These are phyloP conservation scores for Danionella dracula DNA, from an alignment of 2,797 vertebrate species.

Conservation along the genomic window DNA sequence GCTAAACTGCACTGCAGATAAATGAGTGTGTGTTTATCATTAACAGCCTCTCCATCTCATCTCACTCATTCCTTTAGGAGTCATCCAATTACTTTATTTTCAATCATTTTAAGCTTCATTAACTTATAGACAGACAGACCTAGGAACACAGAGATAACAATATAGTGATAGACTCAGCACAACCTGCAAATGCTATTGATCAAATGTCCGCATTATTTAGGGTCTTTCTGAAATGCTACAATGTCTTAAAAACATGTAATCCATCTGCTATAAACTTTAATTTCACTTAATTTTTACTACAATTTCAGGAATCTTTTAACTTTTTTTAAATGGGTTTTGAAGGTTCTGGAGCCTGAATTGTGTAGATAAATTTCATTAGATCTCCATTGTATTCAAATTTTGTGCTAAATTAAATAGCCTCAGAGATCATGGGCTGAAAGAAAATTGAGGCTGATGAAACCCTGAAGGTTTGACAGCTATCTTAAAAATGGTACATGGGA, in stretches of 20 bases:
- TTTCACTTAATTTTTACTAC: too few species aligned
- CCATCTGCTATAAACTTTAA: not conserved
- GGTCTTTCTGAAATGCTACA: not conserved
- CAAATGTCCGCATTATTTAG: not conserved
- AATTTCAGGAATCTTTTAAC: too few species aligned
- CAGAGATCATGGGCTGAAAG: too few species aligned
- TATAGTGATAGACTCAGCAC: constrained; percentile 30
- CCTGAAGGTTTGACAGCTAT: too few species aligned
- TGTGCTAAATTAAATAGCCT: too few species aligned
- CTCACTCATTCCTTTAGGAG: constrained; percentile 18
- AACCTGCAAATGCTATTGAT: not conserved
- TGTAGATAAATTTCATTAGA: too few species aligned
- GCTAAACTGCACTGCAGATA: constrained; percentile 22
- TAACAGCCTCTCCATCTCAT: constrained; percentile 4
- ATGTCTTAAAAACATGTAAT: not conserved
- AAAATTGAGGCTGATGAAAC: too few species aligned
- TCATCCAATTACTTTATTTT: constrained; percentile 30
- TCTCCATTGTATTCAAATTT: too few species aligned
- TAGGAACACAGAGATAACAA: not conserved
- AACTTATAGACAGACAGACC: constrained; percentile 24
- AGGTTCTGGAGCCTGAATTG: too few species aligned
- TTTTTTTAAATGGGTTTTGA: too few species aligned
- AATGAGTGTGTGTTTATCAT: constrained; percentile 33
- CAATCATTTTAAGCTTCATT: constrained; percentile 28
- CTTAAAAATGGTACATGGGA: too few species aligned